Evolutionary conservation across 2,888 invertebrate genomes (phyloP), one percentile per base, ranked within the genome.

Genomic region (Dasypolia templi): DNA sequence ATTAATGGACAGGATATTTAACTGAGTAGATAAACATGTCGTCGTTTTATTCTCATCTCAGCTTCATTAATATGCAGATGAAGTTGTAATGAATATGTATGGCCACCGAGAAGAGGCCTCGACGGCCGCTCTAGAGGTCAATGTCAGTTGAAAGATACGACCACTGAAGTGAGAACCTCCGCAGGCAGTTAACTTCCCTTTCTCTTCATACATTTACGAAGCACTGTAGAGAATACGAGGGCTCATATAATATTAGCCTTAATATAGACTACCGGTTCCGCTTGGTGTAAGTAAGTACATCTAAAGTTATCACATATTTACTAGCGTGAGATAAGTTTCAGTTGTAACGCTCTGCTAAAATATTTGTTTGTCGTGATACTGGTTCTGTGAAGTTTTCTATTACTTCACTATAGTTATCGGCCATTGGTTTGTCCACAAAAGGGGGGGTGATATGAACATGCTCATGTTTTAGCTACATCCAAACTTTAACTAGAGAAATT

Each of bases 101-200:
- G 86, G 78, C 83, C 89, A 85, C 87, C 84, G 90, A 93, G 93
- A 92, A 87, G 93, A 93, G 91, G 92, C 92, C 92, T 92, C 91
- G 86, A 72, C 91, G 91, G 91, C 91, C 92, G 92, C 88, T 90
- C 89, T 90, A 91, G 94, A 92, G 95, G 95, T 95, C 95, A 95
- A 94, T 95, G 95, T 94, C 94, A 92, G 91, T 85, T 86, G 88
- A 90, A 91, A 89, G 89, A 89, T 81, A 85, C 89, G 88, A 86
- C 92, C 92, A 92, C 53, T 88, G 62, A 82, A 89, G 58, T 75
- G 19, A 88, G 92, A 92, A 74, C 92, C 88, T 87, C 87, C 76
- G 80, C 81, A 75, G 82, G 87, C 87, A 84, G 85, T 86, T 88
- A 81, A 86, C 84, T 89, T 89, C 85, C 89, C 89, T 89, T 89